phyloP scores from a whole-genome alignment of 2,888 invertebrate genomes.

The Rambutsinella grinnellia region DNA sequence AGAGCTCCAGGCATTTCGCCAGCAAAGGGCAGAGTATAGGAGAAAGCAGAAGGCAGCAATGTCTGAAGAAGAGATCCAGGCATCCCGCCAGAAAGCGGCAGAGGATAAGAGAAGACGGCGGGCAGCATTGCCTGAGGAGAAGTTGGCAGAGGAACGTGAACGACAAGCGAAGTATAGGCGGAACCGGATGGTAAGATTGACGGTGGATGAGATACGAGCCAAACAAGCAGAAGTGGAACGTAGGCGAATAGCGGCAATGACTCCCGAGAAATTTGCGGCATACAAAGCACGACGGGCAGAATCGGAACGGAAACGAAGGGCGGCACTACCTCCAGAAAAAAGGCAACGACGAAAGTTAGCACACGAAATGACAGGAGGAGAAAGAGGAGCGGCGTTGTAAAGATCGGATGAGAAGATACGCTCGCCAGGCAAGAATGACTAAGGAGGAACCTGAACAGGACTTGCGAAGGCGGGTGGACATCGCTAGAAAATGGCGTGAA shows the following conservation, averaged over 20 bases:
- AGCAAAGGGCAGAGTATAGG: no score
- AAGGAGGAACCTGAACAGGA: not conserved
- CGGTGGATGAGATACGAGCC: not conserved
- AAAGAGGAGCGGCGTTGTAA: not conserved
- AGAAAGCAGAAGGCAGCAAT: no score
- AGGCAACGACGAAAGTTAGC: not conserved
- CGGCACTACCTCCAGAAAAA: not conserved
- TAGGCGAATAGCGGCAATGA: not conserved
- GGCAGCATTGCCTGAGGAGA: not conserved
- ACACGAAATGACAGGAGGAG: not conserved
- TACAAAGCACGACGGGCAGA: no score
- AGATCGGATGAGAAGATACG: not conserved
- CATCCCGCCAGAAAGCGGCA: no score
- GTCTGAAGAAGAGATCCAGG: no score
- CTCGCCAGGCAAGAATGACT: not conserved
- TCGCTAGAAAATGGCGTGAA: not conserved
- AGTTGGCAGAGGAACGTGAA: not conserved
- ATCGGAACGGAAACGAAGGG: not conserved
- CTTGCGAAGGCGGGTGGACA: no score
- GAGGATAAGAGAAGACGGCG: not conserved
- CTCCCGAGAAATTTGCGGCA: not conserved
- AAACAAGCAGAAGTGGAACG: not conserved
- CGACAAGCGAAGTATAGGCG: not conserved
- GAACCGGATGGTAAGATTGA: not conserved
- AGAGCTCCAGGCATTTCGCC: no score